phyloP scores from a whole-genome alignment of 2,113 vertebrate genomes.

The Sinocyclocheilus grahami region DNA sequence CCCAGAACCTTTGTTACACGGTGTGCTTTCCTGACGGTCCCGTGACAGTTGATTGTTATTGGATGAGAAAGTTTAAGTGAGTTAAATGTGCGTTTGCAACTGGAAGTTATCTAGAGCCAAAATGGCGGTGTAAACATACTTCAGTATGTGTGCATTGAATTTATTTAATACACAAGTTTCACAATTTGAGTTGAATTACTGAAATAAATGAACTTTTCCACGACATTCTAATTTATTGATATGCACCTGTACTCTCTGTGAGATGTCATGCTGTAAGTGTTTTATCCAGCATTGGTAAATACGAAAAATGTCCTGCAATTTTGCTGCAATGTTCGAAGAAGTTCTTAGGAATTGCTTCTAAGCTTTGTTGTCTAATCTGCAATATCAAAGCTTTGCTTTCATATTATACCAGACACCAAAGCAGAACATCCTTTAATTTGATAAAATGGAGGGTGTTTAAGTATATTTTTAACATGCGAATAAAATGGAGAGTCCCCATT shows the following conservation, averaged over 20 bases:
- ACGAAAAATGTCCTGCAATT: neutral
- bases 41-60: no score
- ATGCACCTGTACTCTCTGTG: slow-evolving; percentile 3
- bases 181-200: no score
- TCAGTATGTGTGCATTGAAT: no score
- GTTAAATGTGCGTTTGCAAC: no score
- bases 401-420: neutral
- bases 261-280: slow-evolving; percentile 27
- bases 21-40: no score
- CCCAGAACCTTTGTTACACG: no score
- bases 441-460: neutral
- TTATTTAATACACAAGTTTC: no score
- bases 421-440: neutral
- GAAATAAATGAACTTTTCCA: no score
- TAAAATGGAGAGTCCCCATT: neutral
- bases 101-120: no score
- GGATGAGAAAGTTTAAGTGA: no score
- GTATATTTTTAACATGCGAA: neutral
- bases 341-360: neutral
- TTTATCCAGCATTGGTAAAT: neutral
- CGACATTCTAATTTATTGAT: no score
- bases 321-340: neutral
- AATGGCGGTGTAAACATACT: no score
- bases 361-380: neutral
- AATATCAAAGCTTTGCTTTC: neutral